Evolutionary conservation across 2,888 invertebrate genomes (phyloP), one percentile per base, ranked within the genome.

Genomic region (Aspidiotus rigidus): DNA sequence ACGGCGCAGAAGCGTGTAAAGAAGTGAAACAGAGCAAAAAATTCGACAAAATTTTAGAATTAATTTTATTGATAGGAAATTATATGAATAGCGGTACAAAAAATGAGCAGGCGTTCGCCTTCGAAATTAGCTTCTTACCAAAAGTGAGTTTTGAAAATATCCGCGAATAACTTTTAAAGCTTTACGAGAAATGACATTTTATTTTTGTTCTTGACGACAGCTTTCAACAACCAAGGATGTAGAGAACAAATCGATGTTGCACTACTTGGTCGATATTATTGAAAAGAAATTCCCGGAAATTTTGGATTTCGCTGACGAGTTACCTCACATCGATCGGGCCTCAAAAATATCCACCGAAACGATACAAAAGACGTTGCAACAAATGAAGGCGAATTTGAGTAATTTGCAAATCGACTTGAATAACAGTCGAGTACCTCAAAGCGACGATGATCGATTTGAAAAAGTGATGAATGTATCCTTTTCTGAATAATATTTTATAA

Each of bases 31-130:
- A 85, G 41, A 95, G 95, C 75, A 85, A 85, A 73, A 96, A 94
- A 76, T 95, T 99, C 78, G 88, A 90, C 0, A 88, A 86, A 77
- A 87, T 99, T 63, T 79, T 99, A 13, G 93, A 97, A 78, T 80
- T 98, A 0, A 85, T 98, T 71, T 81, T 99, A 0, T 79, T 96
- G 11, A 81, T 97, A 28, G 98, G 98, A 6, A 99, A 99, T 79
- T 95, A 92, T 76, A 93, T 99, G 91, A 98, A 98, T 79, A 86
- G 93, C 0, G 96, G 96, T 0, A 92, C 94, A 8, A 88, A 88
- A 75, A 95, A 96, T 77, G 95, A 90, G 1, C 91, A 90, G 73
- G 93, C 96, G 0, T 90, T 91, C 75, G 99, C 95, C 1, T 99
- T 98, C 78, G 97, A 99, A 79, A 93, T 99, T 75, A 94, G 89